Percentiles rank a stretch among this genome's conserved stretches.
Conservation (phyloP, 2,888 invertebrate species). For the Seira sanloemensis region DNA sequence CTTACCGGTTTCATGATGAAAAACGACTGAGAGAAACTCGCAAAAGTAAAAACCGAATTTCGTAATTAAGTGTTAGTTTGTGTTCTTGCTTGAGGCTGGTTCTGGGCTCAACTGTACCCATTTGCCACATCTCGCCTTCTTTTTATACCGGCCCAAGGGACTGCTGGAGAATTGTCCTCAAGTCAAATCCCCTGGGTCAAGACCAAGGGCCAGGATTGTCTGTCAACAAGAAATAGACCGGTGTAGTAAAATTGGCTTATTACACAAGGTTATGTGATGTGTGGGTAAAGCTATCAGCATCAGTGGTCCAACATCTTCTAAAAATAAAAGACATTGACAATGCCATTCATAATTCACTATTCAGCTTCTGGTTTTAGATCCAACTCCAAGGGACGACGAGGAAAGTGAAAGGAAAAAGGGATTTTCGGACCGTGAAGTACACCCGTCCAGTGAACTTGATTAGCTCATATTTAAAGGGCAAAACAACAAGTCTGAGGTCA, state of each 20-base stretch:
- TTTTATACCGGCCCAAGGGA: neutral
- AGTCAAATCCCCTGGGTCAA: neutral
- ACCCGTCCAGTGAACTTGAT: no score
- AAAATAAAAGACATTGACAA: neutral
- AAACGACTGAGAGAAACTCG: neutral
- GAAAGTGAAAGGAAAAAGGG: neutral
- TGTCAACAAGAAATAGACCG: neutral
- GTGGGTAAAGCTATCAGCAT: neutral
- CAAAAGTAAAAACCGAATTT: neutral
- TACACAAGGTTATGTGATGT: neutral
- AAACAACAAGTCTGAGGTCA: no score
- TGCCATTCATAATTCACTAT: neutral
- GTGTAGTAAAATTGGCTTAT: neutral
- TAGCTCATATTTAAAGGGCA: no score
- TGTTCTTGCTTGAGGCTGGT: no score
- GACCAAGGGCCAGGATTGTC: neutral
- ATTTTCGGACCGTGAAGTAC: no score
- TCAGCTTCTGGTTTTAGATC: neutral
- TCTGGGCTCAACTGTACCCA: neutral
- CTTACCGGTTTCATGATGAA: conserved; percentile 32
- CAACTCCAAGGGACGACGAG: neutral
- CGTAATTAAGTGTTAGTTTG: no score
- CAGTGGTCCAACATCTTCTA: neutral
- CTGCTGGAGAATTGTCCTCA: neutral
- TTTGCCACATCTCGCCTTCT: neutral